Evolutionary conservation across 2,113 vertebrate genomes (phyloP), one percentile per base, ranked within the genome.

Genomic region (Semnornis frantzii): DNA sequence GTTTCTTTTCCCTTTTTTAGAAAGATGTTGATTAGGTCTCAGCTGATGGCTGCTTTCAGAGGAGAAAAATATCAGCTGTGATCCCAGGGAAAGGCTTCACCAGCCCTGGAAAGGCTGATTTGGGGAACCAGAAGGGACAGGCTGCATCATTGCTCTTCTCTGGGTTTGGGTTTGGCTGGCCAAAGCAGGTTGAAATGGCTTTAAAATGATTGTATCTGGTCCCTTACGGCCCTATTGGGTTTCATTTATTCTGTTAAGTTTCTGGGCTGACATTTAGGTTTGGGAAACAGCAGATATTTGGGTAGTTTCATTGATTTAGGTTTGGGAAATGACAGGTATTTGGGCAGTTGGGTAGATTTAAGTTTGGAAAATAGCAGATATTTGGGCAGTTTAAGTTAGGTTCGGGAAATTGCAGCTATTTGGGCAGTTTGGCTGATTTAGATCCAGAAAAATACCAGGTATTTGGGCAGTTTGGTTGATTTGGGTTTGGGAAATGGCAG

Each of bases 21-120:
- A 86, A 83, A 39, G 31, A 48, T n/a, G 80, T 71, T 89, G 76
- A 82, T 77, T 66, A 90, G 76, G 64, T 93, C 85, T 95, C 57
- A 48, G 81, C 46, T 87, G 87, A 89, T 3, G 31, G 58, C 34
- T 63, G 78, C 71, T 79, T 90, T 88, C 27, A 46, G 73, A 92
- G 64, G 75, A 80, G 84, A 71, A 92, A 87, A 87, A 89, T 27
- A 34, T 30, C 0, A 2, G 33, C 79, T 34, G 73, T 25, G 30
- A 17, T 85, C 58, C 28, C 19, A 12, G 64, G 28, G 33, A 85
- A 79, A 73, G 17, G 44, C 58, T 82, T 64, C 1, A 5, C 13
- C 71, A 46, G 27, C 52, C 52, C 27, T 39, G 28, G 27, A 15
- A 77, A 33, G 9, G 60, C 46, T 66, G 65, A 24, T 62, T 3